Conservation (phyloP, 2,797 vertebrate species). For the Fratercula arctica region DNA sequence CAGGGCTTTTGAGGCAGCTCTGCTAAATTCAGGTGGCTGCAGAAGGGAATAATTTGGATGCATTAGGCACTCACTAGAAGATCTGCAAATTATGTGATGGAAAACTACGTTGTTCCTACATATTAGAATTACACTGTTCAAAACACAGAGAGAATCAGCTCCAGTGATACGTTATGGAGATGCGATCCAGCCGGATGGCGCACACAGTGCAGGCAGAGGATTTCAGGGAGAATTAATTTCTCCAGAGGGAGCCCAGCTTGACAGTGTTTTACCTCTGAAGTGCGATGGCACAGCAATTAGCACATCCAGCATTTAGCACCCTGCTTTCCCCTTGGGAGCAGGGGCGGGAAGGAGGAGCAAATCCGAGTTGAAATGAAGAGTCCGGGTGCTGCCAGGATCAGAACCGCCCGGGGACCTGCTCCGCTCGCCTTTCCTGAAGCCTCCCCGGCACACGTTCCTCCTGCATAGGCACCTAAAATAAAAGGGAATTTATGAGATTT, state of each 20-base stretch:
- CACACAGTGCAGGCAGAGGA: neutral
- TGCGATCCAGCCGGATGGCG: neutral
- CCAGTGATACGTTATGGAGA: fast-evolving
- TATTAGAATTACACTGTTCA: neutral
- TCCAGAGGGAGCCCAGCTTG: neutral
- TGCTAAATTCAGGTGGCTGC: neutral
- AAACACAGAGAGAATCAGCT: neutral
- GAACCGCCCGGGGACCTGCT: fast-evolving
- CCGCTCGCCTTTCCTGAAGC: neutral
- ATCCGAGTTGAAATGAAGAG: neutral
- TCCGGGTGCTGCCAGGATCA: fast-evolving
- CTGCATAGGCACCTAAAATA: neutral
- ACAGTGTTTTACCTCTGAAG: neutral
- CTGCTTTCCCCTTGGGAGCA: neutral
- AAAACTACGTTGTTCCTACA: neutral
- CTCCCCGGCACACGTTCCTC: neutral
- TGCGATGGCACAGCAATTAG: neutral
- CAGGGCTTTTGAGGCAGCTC: neutral
- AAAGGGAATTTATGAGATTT: conserved; percentile 48
- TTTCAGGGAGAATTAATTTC: neutral
- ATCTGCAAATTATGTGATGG: neutral
- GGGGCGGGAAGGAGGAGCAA: neutral
- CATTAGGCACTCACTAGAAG: neutral
- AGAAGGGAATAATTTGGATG: neutral
- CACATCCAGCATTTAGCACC: neutral